Evolutionary conservation across 2,888 invertebrate genomes (phyloP).

Genomic region (Eupithecia tripunctaria): DNA sequence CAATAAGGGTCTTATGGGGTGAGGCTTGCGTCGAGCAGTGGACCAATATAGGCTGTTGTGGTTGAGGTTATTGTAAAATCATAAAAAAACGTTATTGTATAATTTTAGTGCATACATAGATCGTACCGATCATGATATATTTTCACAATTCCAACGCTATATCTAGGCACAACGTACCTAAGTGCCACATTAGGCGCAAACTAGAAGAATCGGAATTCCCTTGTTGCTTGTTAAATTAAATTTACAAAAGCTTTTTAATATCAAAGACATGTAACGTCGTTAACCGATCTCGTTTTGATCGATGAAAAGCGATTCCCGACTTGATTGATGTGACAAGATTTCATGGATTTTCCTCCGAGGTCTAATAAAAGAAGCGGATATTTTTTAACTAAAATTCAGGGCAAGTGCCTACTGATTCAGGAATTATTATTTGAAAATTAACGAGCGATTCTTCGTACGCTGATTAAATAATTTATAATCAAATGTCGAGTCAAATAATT

Average conservation of each 20-base stretch:
- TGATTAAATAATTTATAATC: neutral
- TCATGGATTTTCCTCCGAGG: slow-evolving; percentile 38
- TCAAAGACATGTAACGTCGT: slow-evolving; percentile 34
- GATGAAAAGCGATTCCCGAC: slow-evolving; percentile 63
- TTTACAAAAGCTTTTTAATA: slow-evolving; percentile 24
- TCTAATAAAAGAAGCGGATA: neutral
- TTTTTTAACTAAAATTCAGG: neutral
- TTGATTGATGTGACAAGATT: slow-evolving; percentile 69
- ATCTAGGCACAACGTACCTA: neutral
- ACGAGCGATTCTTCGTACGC: neutral
- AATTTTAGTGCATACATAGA: no score
- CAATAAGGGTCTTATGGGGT: no score
- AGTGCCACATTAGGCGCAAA: neutral
- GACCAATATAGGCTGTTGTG: no score
- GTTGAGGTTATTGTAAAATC: no score
- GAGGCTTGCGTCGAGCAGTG: no score
- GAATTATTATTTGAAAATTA: neutral
- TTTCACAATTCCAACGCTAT: neutral
- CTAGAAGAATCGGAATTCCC: neutral
- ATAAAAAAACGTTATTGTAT: no score
- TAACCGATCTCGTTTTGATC: slow-evolving; percentile 56
- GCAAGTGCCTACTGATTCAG: neutral
- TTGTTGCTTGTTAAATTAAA: neutral
- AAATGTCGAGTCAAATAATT: neutral
- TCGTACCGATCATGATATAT: neutral